These are phyloP conservation scores for Mus minutoides DNA, from an alignment of 2,797 vertebrate species.

Conservation along the genomic window DNA sequence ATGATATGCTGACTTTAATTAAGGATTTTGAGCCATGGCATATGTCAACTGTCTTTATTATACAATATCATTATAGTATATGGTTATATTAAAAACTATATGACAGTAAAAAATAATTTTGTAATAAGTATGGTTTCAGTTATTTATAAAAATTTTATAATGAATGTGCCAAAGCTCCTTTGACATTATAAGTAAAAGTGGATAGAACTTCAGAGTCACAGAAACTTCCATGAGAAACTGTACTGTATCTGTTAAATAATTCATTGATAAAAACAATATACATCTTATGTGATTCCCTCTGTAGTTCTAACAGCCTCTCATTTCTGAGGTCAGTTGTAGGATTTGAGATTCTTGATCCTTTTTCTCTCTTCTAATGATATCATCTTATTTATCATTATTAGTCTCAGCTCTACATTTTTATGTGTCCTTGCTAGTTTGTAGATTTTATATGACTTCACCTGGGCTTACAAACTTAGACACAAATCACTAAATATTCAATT, in stretches of 20 bases:
- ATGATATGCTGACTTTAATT: slow-evolving; percentile 25
- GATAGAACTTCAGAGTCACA: not conserved
- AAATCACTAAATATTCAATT: not conserved
- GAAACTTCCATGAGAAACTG: slow-evolving; percentile 12
- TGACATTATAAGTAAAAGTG: not conserved
- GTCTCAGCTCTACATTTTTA: not conserved
- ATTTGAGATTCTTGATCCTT: not conserved
- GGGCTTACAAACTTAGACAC: not conserved
- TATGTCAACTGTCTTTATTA: slow-evolving; percentile 4
- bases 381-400: not conserved
- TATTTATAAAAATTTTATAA: not conserved
- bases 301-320: not conserved
- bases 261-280: slow-evolving; percentile 28
- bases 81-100: slow-evolving; percentile 3
- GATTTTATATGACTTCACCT: not conserved
- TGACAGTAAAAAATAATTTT: slow-evolving; percentile 42
- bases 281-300: not conserved
- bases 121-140: not conserved
- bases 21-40: not conserved
- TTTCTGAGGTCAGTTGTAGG: not conserved
- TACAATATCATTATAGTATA: not conserved
- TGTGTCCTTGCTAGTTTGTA: not conserved
- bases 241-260: not conserved
- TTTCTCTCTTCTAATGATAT: not conserved
- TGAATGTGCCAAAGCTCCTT: not conserved